phyloP scores from a whole-genome alignment of 2,113 vertebrate species.

The Peromyscus polionotus region DNA sequence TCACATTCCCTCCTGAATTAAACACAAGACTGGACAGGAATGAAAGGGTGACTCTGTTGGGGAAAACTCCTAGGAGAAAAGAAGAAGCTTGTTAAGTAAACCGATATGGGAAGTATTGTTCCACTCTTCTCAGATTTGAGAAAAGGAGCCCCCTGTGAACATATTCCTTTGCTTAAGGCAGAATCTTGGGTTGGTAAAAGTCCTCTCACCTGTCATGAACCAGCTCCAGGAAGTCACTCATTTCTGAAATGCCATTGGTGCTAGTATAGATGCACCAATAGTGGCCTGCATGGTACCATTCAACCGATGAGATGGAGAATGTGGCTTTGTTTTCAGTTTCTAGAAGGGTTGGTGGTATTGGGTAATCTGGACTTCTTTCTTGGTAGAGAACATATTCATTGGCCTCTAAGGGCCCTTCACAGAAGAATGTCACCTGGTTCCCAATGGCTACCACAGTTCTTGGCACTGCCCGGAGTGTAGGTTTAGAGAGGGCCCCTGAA shows the following conservation, averaged over 20 bases:
- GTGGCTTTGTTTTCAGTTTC: not conserved
- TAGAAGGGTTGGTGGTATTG: too few relatives aligned
- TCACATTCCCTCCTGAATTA: not conserved
- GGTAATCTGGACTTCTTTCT: not conserved
- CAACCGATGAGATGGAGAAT: not conserved
- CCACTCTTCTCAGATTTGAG: not conserved
- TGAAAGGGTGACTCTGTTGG: not conserved
- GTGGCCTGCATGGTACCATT: not conserved
- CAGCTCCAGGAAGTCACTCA: not conserved
- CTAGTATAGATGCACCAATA: not conserved
- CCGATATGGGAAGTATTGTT: not conserved
- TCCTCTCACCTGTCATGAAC: not conserved
- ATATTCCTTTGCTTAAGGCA: not conserved
- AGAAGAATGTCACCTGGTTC: not conserved
- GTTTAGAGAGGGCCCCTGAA: not conserved
- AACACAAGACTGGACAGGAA: not conserved
- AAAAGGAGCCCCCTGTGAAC: not conserved
- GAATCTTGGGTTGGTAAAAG: not conserved
- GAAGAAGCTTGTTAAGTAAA: not conserved
- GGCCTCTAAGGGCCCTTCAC: not conserved
- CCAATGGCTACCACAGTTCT: not conserved
- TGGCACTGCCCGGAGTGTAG: not conserved
- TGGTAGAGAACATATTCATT: not conserved
- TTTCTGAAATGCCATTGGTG: rapidly evolving
- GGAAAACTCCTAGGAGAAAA: not conserved